Evolutionary conservation across 2,888 invertebrate species (phyloP), one percentile per base, ranked within the genome.

Genomic region (Sialis fuliginosa): DNA sequence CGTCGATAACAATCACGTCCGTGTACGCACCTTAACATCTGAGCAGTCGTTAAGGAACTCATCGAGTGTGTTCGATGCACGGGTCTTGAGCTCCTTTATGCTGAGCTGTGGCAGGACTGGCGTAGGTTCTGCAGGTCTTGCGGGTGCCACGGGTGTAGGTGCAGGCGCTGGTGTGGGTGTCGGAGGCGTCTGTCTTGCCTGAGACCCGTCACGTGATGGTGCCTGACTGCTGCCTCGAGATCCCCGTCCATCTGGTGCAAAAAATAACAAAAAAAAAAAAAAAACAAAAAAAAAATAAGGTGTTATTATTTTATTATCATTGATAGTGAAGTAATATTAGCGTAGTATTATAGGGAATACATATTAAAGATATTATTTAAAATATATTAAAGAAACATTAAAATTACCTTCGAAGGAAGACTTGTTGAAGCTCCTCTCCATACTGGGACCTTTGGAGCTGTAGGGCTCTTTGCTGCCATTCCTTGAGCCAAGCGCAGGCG

Each of bases 171-270:
- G 56, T 54, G 51, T 49, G 58, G 60, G 6, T 58, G 55, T 32
- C 55, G 49, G 61, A 56, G 53, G 13, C 58, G 48, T 50, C 49
- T 56, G 31, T 61, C 61, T 52, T 59, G 49, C 48, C 31, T 49
- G 44, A 5, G 50, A 48, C n/a, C 41, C 49, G 52, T 68, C 69
- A 33, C 66, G 60, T 5, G 68, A 67, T 7, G 71, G 61, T 50
- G 75, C 74, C 50, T 75, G 72, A 42, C 75, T 76, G 46, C 75
- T 72, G 37, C 75, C 73, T 50, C 75, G 65, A 6, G 74, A 70
- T 52, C 67, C 65, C 42, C 72, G 64, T 45, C 67, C 67, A 53
- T 70, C 71, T 63, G 22, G 22, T 22, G 49, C 31, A 54, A 48
- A 50, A 41, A 35, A 34, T 6, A 45, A 44, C 1, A 10, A 22